These are phyloP conservation scores for Smutsia gigantea DNA, from an alignment of 2,797 vertebrate species.

Conservation along the genomic window DNA sequence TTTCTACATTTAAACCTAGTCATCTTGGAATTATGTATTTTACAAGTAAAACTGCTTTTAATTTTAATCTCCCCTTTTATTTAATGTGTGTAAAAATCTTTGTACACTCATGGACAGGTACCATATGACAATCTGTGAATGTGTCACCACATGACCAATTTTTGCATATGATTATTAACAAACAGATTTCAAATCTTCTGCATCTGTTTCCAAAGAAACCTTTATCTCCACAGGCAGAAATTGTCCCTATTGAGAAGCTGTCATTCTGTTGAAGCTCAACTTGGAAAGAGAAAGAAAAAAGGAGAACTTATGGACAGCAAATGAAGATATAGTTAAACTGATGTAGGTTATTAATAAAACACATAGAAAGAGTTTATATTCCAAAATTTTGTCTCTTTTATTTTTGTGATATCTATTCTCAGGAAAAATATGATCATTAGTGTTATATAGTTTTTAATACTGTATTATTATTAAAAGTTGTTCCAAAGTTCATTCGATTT, in stretches of 20 bases:
- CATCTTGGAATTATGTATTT: neutral
- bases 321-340: neutral
- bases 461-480: neutral
- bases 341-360: neutral
- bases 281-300: neutral
- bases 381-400: neutral
- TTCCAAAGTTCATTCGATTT: neutral
- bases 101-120: neutral
- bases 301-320: neutral
- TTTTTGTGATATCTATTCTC: neutral
- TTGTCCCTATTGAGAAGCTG: neutral
- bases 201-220: neutral
- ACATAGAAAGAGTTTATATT: neutral
- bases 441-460: neutral
- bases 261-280: neutral
- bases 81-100: neutral
- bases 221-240: neutral
- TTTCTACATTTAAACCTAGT: neutral
- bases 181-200: neutral
- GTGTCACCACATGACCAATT: neutral
- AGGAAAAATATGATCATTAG: neutral
- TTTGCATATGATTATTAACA: neutral
- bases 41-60: neutral
- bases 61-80: neutral
- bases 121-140: neutral